A percentile compares a stretch with the other conserved stretches of the same genome.
These are phyloP conservation scores for Sinohyriopsis cumingii DNA, from an alignment of 2,888 invertebrate species.

Conservation along the genomic window DNA sequence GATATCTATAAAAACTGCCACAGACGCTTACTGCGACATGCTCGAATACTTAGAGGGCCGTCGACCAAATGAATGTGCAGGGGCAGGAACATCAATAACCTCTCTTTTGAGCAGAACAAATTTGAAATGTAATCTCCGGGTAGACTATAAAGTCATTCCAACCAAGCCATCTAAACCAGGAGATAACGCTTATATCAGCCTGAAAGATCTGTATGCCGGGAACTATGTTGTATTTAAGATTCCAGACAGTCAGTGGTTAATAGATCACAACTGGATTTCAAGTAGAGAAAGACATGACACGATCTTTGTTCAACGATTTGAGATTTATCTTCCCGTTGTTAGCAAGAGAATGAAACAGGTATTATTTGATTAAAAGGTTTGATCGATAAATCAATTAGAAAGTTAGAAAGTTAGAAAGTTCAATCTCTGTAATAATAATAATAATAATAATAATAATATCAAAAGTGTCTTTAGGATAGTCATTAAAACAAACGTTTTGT, in stretches of 20 bases:
- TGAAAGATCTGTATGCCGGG: background rate
- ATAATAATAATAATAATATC: too few relatives aligned
- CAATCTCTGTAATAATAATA: too few relatives aligned
- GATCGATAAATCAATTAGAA: too few relatives aligned
- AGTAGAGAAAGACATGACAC: background rate
- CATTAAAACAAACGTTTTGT: too few relatives aligned
- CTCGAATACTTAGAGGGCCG: background rate
- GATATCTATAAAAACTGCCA: background rate
- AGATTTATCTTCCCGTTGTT: background rate
- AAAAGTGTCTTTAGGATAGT: too few relatives aligned
- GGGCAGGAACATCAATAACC: background rate
- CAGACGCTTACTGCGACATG: slow-evolving; percentile 1
- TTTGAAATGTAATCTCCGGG: background rate
- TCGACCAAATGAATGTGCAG: background rate
- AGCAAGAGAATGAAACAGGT: background rate
- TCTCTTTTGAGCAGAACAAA: background rate
- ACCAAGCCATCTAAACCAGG: background rate
- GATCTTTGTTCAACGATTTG: slow-evolving; percentile 6
- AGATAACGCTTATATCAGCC: background rate
- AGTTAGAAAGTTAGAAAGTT: too few relatives aligned
- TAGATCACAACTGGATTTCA: background rate
- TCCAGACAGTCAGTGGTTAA: slow-evolving; percentile 1
- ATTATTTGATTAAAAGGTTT: background rate
- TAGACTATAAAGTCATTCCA: background rate
- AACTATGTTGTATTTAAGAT: background rate